Evolutionary conservation across 2,888 invertebrate genomes (phyloP), one percentile per base, ranked within the genome.

Genomic region (Eueremaeus valkanovi): DNA sequence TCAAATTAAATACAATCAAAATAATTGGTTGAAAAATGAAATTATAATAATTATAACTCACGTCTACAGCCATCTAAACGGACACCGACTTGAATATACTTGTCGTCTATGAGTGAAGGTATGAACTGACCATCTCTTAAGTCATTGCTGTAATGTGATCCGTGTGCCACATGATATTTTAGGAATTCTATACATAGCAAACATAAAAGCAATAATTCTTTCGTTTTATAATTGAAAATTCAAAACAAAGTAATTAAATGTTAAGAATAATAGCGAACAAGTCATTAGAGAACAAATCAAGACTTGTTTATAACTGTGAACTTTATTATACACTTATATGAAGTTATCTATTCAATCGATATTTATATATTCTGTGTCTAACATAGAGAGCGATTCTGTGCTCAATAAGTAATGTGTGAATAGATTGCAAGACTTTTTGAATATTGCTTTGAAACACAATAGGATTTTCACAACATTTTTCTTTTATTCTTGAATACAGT

Each of bases 131-230:
- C 81, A 31, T 82, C 81, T 49, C 81, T 80, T 31, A 82, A 80
- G 72, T 83, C 81, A 18, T 82, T 81, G 33, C 82, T 81, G 77
- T 83, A 84, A 77, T 81, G 80, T 36, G 81, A 78, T 5, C 82
- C 81, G 33, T 80, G 78, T 3, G 82, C 79, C 5, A 82, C 79
- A 78, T 84, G 84, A 72, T 83, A 82, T 42, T 80, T 78, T 0
- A 83, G 77, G 18, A 84, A 80, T 66, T 82, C 84, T 83, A 61
- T n/a, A n/a, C n/a, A n/a, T n/a, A n/a, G n/a, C n/a, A n/a, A n/a
- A n/a, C n/a, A n/a, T n/a, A n/a, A n/a, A n/a, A n/a, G n/a, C n/a
- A n/a, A n/a, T n/a, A n/a, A n/a, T n/a, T n/a, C n/a, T n/a, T n/a
- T n/a, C n/a, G n/a, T n/a, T n/a, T n/a, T n/a, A n/a, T n/a, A n/a